phyloP scores from a whole-genome alignment of 2,888 invertebrate genomes.

The Notodonta ziczac region DNA sequence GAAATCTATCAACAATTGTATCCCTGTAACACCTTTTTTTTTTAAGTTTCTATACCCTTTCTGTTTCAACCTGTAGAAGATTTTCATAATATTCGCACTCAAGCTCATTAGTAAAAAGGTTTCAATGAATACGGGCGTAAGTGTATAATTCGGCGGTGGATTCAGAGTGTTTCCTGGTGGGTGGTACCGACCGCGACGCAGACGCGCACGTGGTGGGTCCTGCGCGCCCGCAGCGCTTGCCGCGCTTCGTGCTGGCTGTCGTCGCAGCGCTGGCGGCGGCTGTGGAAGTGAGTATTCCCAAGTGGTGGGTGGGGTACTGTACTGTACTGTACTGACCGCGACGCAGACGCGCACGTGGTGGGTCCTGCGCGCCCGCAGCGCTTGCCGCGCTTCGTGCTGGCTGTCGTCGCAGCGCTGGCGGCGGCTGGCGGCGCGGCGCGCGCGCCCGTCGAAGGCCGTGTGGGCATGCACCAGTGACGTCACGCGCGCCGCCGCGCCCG shows the following conservation, averaged over 20 bases:
- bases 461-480: slow-evolving; percentile 39
- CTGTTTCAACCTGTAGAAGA: too few species aligned
- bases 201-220: slow-evolving; percentile 7
- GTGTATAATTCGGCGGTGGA: too few species aligned
- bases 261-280: too few species aligned
- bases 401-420: slow-evolving; percentile 7
- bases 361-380: not conserved
- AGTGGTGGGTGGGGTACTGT: not conserved
- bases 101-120: too few species aligned
- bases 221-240: slow-evolving; percentile 1
- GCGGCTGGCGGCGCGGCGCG: not conserved
- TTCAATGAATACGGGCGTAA: too few species aligned
- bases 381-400: slow-evolving; percentile 7
- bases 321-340: slow-evolving; percentile 11
- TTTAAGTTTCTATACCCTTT: too few species aligned
- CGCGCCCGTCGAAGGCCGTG: slow-evolving; percentile 9
- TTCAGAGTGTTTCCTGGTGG: not conserved
- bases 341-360: slow-evolving; percentile 9
- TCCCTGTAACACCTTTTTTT: too few species aligned
- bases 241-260: slow-evolving; percentile 6
- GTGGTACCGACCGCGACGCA: slow-evolving; percentile 13
- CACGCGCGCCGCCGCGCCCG: slow-evolving; percentile 43
- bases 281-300: too few species aligned
- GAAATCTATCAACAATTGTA: too few species aligned
- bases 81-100: too few species aligned